phyloP scores from a whole-genome alignment of 2,797 vertebrate species.

The Phalanger gymnotis region DNA sequence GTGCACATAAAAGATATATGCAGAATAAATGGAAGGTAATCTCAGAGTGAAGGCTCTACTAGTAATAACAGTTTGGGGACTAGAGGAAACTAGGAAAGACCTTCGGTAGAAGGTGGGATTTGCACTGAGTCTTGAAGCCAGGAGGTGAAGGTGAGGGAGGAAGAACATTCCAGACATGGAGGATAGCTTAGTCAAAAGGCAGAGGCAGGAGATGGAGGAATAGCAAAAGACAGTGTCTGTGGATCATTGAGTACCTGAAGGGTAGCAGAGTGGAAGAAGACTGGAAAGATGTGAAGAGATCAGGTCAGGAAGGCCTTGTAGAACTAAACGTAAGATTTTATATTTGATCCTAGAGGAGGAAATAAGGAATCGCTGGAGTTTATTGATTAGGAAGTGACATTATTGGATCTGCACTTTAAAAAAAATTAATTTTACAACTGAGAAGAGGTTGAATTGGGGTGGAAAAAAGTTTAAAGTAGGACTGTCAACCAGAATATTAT shows the following conservation, averaged over 20 bases:
- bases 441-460: background rate
- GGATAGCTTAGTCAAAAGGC: background rate
- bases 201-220: background rate
- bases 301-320: background rate
- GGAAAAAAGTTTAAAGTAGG: background rate
- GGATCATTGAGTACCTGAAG: background rate
- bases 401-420: background rate
- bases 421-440: background rate
- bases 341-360: background rate
- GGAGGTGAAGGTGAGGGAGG: background rate
- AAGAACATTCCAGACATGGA: background rate
- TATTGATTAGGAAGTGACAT: background rate
- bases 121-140: constrained; percentile 6
- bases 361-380: background rate
- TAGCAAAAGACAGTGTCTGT: background rate
- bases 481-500: background rate
- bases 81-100: constrained; percentile 18
- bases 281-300: background rate
- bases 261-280: background rate
- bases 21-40: background rate
- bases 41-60: background rate
- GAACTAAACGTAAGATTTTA: background rate
- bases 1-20: background rate
- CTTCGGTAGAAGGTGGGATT: background rate
- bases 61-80: background rate